phyloP scores from a whole-genome alignment of 2,888 invertebrate species.

The Schizotus pectinicornis region DNA sequence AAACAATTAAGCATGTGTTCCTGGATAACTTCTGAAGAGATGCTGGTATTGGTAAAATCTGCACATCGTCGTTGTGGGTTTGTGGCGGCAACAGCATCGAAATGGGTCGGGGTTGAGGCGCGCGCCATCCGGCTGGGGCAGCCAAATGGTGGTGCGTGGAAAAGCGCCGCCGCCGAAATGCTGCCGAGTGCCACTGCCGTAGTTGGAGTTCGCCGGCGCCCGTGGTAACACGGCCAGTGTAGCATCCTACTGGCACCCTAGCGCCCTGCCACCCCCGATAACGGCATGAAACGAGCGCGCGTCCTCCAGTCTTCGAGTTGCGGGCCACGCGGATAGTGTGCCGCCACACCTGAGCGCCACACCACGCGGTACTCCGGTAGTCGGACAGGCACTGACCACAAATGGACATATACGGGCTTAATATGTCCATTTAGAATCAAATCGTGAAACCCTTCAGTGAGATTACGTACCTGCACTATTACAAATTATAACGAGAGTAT shows the following conservation, averaged over 20 bases:
- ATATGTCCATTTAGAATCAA: constrained; percentile 42
- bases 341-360: constrained; percentile 32
- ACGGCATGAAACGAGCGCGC: constrained; percentile 55
- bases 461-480: constrained; percentile 45
- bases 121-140: constrained; percentile 41
- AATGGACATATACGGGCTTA: constrained; percentile 34
- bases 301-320: constrained; percentile 57
- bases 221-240: constrained; percentile 53
- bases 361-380: constrained; percentile 34
- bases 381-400: constrained; percentile 10
- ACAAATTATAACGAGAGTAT: constrained; percentile 16
- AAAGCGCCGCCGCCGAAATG: constrained; percentile 54
- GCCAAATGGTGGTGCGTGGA: constrained; percentile 47
- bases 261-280: constrained; percentile 52
- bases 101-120: constrained; percentile 28
- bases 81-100: background rate
- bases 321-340: constrained; percentile 57
- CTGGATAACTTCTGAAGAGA: too few relatives aligned
- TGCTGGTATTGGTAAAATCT: too few relatives aligned
- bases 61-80: background rate
- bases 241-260: constrained; percentile 48
- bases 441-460: constrained; percentile 34
- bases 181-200: constrained; percentile 46
- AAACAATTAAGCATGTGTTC: too few relatives aligned
- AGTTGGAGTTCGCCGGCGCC: constrained; percentile 56